These are phyloP conservation scores for Metacarcinus magister DNA, from an alignment of 2,888 invertebrate genomes.

Conservation along the genomic window DNA sequence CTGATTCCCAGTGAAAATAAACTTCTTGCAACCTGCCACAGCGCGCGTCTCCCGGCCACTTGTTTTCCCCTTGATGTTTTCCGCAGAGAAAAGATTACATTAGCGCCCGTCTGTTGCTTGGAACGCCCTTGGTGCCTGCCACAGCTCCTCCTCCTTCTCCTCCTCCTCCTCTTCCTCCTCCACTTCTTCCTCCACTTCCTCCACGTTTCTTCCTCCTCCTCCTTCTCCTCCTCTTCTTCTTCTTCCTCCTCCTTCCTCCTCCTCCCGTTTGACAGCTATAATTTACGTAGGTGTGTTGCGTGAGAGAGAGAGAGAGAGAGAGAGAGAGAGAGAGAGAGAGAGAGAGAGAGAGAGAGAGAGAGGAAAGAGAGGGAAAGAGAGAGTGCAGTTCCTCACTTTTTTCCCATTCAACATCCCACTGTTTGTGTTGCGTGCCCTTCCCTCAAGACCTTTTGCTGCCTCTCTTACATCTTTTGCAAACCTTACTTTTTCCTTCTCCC, in stretches of 20 bases:
- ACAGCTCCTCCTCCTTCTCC: background rate
- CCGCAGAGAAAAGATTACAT: slow-evolving; percentile 34
- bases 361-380: background rate
- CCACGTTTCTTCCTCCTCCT: background rate
- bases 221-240: background rate
- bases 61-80: slow-evolving; percentile 16
- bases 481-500: background rate
- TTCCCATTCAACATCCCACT: background rate
- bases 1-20: background rate
- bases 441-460: background rate
- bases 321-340: slow-evolving; percentile 6
- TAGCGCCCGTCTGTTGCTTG: slow-evolving; percentile 8
- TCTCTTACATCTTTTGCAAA: background rate
- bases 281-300: background rate
- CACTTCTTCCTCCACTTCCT: background rate
- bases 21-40: background rate
- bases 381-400: background rate
- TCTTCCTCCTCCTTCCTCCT: background rate
- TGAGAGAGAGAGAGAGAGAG: background rate
- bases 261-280: background rate
- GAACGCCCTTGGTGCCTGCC: slow-evolving; percentile 30
- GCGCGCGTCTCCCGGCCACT: background rate
- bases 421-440: background rate
- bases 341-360: slow-evolving; percentile 2
- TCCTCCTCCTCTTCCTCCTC: background rate